A percentile compares a stretch with the other conserved stretches of the same genome.
Evolutionary conservation across 2,888 invertebrate genomes (phyloP).

Genomic region (Operophtera brumata): DNA sequence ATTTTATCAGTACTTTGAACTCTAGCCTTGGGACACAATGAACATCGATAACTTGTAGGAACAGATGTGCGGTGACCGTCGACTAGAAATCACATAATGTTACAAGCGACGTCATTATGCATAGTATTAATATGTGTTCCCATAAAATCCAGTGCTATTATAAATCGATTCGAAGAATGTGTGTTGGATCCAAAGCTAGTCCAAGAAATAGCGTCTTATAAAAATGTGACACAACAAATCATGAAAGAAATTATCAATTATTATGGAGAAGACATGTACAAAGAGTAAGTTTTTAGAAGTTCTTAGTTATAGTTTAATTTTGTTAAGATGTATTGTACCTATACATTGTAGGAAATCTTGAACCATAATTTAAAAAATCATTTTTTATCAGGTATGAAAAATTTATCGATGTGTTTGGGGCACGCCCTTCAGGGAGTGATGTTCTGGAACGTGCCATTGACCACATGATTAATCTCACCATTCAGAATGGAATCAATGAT

Average conservation of each 20-base stretch:
- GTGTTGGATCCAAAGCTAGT: conserved; percentile 37
- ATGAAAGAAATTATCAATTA: conserved; percentile 63
- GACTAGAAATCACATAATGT: conserved; percentile 9
- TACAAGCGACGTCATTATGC: conserved; percentile 20
- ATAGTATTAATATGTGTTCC: conserved; percentile 20
- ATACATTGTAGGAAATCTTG: neutral
- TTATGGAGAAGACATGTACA: conserved; percentile 74
- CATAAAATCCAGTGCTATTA: conserved; percentile 36
- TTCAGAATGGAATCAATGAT: conserved; percentile 58
- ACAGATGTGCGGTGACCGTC: conserved; percentile 8
- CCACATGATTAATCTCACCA: conserved; percentile 74
- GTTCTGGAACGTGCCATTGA: conserved; percentile 84
- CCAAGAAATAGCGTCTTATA: conserved; percentile 80
- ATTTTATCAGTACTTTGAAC: neutral
- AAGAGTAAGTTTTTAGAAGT: conserved; percentile 50
- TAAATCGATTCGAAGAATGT: conserved; percentile 43
- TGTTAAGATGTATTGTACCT: neutral
- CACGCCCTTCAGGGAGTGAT: conserved; percentile 81
- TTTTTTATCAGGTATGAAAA: conserved; percentile 44
- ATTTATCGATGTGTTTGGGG: conserved; percentile 80
- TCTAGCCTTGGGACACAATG: neutral
- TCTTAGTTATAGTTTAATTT: neutral
- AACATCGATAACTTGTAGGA: conserved; percentile 12
- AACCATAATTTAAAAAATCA: too few relatives aligned
- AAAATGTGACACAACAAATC: conserved; percentile 69